Evolutionary conservation across 2,888 invertebrate species (phyloP), one percentile per base, ranked within the genome.

Genomic region (Xylocampa areola): DNA sequence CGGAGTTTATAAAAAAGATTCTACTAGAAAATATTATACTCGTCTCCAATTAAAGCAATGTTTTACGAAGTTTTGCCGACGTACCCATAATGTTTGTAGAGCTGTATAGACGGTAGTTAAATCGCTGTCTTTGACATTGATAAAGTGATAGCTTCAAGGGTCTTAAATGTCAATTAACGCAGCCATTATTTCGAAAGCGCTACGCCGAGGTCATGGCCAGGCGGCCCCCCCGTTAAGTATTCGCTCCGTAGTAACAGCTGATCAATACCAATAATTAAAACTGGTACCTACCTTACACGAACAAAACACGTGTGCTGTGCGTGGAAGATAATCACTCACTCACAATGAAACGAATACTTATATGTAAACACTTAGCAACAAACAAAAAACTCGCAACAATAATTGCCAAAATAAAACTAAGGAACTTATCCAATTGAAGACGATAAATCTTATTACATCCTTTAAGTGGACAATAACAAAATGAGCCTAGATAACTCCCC

Each of bases 381-480:
- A 37, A n/a, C 17, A 44, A 50, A 61, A 68, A 43, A 33, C 47
- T 6, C 17, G 40, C 39, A 43, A 13, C n/a, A 8, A 25, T 47
- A 47, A 48, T 36, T 37, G 45, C 33, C 39, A 25, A 33, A 50
- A 51, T 53, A 57, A 69, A 65, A 48, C 40, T 40, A 30, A 40
- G 43, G 19, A 53, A n/a, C 50, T 43, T 36, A 59, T 48, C 36
- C 50, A 69, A 53, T 69, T 55, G 47, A 48, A 51, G 43, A 35
- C 23, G 11, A 39, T 50, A 53, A 64, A 71, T 73, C 57, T 51
- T 51, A 54, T 54, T 36, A 52, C 47, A 43, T 54, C 47, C 54
- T 51, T 55, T 58, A 73, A 76, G 66, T 74, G 65, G 55, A 69
- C 72, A 78, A 72, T 71, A 73, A 79, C 73, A 80, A 76, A 73